Evolutionary conservation across 2,888 invertebrate species (phyloP).

Genomic region (Andrena haemorrhoa): DNA sequence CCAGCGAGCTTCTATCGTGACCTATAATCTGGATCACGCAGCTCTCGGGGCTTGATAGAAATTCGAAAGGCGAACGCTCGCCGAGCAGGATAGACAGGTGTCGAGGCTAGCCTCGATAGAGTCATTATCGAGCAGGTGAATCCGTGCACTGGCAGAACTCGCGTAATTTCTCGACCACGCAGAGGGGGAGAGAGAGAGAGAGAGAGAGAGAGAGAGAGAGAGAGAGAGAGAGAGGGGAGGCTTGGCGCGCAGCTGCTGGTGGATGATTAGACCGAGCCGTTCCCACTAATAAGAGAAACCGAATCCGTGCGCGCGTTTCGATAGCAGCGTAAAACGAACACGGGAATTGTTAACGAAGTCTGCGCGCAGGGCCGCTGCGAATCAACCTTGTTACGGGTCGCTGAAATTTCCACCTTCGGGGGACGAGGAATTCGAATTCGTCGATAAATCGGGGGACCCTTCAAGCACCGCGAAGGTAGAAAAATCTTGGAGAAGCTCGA

Average conservation of each 20-base stretch:
- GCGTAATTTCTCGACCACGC: slow-evolving; percentile 67
- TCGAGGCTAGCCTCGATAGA: slow-evolving; percentile 69
- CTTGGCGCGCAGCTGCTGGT: slow-evolving; percentile 59
- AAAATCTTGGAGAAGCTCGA: too few relatives aligned
- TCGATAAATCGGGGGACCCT: too few relatives aligned
- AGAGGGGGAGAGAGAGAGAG: slow-evolving; percentile 37
- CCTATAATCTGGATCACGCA: not conserved
- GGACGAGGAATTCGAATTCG: too few relatives aligned
- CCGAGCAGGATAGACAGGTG: slow-evolving; percentile 68
- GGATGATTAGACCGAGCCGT: slow-evolving; percentile 57
- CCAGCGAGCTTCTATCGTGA: not conserved
- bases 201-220: too few relatives aligned
- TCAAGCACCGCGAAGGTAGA: too few relatives aligned
- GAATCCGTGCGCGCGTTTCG: slow-evolving; percentile 45
- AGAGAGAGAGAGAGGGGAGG: slow-evolving; percentile 22
- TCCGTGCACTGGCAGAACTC: slow-evolving; percentile 56
- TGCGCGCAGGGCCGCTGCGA: slow-evolving; percentile 8
- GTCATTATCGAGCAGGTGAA: slow-evolving; percentile 79
- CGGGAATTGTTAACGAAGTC: slow-evolving; percentile 47
- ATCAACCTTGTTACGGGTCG: slow-evolving; percentile 8
- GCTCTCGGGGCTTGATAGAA: not conserved
- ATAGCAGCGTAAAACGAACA: slow-evolving; percentile 28
- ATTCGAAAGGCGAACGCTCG: slow-evolving; percentile 34
- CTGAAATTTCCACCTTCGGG: not conserved
- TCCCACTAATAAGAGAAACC: slow-evolving; percentile 67